Percentiles rank a stretch among this genome's conserved stretches.
These are phyloP conservation scores for Lucifuga dentata DNA, from an alignment of 2,113 vertebrate species.

Conservation along the genomic window DNA sequence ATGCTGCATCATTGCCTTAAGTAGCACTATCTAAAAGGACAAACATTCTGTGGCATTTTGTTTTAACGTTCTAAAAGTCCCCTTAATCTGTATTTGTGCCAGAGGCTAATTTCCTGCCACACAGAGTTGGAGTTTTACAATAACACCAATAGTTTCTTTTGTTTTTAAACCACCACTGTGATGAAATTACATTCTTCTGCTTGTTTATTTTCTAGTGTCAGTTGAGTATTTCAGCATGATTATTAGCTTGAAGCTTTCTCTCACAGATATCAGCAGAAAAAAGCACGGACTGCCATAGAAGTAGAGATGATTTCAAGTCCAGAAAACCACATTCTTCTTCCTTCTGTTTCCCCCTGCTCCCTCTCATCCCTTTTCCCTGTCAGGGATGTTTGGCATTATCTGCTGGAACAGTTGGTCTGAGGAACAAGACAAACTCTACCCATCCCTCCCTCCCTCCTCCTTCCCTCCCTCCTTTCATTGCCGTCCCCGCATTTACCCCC, in stretches of 20 bases:
- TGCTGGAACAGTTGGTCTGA: constrained; percentile 56
- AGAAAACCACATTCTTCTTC: constrained; percentile 37
- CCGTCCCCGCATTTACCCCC: not conserved
- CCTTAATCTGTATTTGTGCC: constrained; percentile 60
- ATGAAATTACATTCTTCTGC: constrained; percentile 49
- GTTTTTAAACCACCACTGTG: constrained; percentile 51
- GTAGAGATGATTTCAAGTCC: constrained; percentile 22
- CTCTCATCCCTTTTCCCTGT: constrained; percentile 46
- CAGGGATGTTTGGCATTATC: constrained; percentile 62
- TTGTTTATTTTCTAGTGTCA: constrained; percentile 48
- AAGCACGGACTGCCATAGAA: not conserved
- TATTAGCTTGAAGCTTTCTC: constrained; percentile 39
- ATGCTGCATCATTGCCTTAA: constrained; percentile 29
- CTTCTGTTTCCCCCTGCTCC: constrained; percentile 30
- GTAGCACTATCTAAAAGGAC: constrained; percentile 18
- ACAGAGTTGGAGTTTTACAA: constrained; percentile 46
- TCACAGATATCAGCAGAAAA: not conserved
- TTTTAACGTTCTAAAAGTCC: constrained; percentile 43
- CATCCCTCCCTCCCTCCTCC: not conserved
- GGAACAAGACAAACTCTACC: constrained; percentile 19
- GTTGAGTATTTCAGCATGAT: constrained; percentile 43
- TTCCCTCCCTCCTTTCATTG: not conserved
- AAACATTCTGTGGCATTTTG: constrained; percentile 49
- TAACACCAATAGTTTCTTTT: constrained; percentile 34
- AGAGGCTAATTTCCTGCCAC: constrained; percentile 52